phyloP scores from a whole-genome alignment of 2,888 invertebrate species.

The Notodromas monacha region DNA sequence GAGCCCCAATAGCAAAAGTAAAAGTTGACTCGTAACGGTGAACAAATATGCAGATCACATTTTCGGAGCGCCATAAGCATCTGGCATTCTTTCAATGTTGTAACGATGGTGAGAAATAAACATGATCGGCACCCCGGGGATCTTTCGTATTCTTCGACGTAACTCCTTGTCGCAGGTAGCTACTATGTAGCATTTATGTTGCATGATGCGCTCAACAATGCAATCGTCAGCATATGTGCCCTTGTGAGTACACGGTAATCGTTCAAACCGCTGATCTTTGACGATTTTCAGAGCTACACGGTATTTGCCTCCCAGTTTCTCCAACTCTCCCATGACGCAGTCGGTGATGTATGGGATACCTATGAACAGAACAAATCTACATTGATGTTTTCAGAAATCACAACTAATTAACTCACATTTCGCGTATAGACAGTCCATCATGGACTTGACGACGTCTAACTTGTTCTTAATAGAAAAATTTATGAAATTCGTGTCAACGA shows the following conservation, averaged over 20 bases:
- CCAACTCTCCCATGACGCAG: conserved; percentile 85
- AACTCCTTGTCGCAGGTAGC: conserved; percentile 95
- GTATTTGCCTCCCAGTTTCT: conserved; percentile 80
- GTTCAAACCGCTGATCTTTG: conserved; percentile 71
- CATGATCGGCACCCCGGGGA: conserved; percentile 97
- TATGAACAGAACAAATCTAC: conserved; percentile 13
- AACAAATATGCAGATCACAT: no score
- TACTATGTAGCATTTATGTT: conserved; percentile 97
- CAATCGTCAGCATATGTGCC: conserved; percentile 99
- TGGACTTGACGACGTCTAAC: conserved; percentile 71
- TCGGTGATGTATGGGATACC: conserved; percentile 93
- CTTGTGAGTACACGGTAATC: conserved; percentile 70
- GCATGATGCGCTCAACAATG: conserved; percentile 67
- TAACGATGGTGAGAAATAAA: conserved; percentile 53
- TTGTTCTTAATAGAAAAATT: conserved; percentile 95
- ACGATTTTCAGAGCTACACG: conserved; percentile 72
- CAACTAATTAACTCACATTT: conserved; percentile 27
- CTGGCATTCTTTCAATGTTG: conserved; percentile 92
- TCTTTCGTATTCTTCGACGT: conserved; percentile 72
- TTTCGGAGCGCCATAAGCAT: conserved; percentile 80
- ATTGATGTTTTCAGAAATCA: no score
- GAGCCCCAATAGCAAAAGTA: no score
- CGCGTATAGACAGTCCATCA: conserved; percentile 98
- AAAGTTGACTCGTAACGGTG: no score
- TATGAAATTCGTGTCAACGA: conserved; percentile 90